A percentile compares a stretch with the other conserved stretches of the same genome.
These are phyloP conservation scores for Sandelia bainsii DNA, from an alignment of 2,797 vertebrate genomes.

Conservation along the genomic window DNA sequence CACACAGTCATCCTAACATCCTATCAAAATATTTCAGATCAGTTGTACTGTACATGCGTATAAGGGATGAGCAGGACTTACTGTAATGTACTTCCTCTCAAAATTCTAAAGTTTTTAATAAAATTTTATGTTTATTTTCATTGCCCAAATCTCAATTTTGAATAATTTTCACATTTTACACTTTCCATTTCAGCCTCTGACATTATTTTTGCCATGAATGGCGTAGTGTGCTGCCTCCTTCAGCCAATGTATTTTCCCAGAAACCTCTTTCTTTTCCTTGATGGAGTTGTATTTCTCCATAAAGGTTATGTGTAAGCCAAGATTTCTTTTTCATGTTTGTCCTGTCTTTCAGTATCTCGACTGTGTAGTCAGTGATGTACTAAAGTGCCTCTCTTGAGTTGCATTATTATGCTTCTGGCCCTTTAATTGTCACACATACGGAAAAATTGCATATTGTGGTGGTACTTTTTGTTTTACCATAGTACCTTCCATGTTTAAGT, in stretches of 20 bases:
- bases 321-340: not conserved
- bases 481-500: not conserved
- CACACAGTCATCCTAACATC: not conserved
- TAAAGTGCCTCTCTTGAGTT: not conserved
- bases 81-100: not conserved
- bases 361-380: not conserved
- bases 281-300: slow-evolving; percentile 6
- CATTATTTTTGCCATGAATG: not conserved
- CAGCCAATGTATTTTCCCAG: not conserved
- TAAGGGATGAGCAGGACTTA: not conserved
- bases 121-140: not conserved
- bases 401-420: too few species aligned
- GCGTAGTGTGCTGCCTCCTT: too few species aligned
- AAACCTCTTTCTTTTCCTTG: slow-evolving; percentile 8
- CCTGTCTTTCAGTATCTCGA: not conserved
- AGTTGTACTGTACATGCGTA: not conserved
- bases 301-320: not conserved
- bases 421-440: not conserved
- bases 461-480: too few species aligned
- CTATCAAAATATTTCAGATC: not conserved
- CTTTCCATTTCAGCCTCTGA: slow-evolving; percentile 3
- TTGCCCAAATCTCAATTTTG: not conserved
- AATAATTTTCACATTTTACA: not conserved
- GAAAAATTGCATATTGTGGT: not conserved
- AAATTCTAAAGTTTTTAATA: not conserved